A percentile compares a stretch with the other conserved stretches of the same genome.
Conservation (phyloP, 2,113 vertebrate species). For the Leucoraja erinaceus region DNA sequence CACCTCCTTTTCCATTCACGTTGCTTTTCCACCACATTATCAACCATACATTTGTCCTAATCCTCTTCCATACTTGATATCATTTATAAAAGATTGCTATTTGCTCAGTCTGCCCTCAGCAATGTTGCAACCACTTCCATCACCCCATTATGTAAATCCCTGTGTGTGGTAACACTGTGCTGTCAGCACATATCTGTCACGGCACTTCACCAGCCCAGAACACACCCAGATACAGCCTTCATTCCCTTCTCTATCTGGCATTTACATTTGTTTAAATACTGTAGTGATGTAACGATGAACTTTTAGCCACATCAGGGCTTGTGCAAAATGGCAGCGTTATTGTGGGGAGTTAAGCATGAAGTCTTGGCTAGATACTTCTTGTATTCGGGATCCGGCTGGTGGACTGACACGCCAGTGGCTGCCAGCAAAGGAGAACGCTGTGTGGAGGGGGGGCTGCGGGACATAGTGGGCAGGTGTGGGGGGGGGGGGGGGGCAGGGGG, state of each 20-base stretch:
- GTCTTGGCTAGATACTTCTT: neutral
- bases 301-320: neutral
- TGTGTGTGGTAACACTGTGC: neutral
- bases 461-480: too few species aligned
- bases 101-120: neutral
- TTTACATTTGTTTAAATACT: constrained; percentile 2
- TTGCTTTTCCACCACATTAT: neutral
- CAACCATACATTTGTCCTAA: neutral
- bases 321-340: neutral
- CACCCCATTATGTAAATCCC: constrained; percentile 8
- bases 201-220: neutral
- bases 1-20: neutral
- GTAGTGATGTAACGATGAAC: neutral
- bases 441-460: too few species aligned
- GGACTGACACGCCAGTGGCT: too few species aligned
- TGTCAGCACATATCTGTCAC: neutral
- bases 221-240: neutral
- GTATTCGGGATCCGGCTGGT: neutral
- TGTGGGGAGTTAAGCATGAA: neutral
- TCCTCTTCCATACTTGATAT: constrained; percentile 11
- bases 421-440: too few species aligned
- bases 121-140: neutral
- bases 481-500: too few species aligned
- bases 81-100: neutral
- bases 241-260: neutral